These are phyloP conservation scores for Calcarius lapponicus DNA, from an alignment of 2,797 vertebrate species.

Conservation along the genomic window DNA sequence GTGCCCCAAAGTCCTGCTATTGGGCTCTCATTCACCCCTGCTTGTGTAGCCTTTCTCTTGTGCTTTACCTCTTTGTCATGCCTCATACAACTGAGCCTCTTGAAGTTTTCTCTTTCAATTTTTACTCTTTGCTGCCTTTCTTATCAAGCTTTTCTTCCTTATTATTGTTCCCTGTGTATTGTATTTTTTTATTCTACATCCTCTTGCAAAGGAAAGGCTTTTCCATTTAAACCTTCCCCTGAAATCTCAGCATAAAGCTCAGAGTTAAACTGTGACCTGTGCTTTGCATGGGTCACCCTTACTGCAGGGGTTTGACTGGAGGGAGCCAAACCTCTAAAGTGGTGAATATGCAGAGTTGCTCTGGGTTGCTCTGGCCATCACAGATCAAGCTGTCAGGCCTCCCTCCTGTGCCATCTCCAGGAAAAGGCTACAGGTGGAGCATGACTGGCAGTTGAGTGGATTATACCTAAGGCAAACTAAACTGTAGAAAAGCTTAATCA, in stretches of 20 bases:
- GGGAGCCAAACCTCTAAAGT: not conserved
- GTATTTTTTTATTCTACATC: rapidly evolving
- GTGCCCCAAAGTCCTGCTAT: not conserved
- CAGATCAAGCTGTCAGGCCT: not conserved
- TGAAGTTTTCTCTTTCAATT: not conserved
- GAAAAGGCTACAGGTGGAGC: not conserved
- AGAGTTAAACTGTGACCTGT: not conserved
- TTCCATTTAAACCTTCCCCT: not conserved
- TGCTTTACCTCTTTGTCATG: not conserved
- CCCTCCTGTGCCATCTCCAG: not conserved
- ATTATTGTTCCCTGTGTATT: not conserved
- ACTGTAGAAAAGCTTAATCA: not conserved
- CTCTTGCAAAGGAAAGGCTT: not conserved
- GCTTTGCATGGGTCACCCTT: not conserved
- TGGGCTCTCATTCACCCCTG: not conserved
- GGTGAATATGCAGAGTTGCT: not conserved
- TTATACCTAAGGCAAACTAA: not conserved
- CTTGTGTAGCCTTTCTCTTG: not conserved
- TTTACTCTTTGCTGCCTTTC: not conserved
- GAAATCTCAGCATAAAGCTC: not conserved
- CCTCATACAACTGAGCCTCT: not conserved
- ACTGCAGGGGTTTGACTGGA: not conserved
- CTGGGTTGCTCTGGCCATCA: not conserved
- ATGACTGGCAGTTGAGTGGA: not conserved
- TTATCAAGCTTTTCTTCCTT: not conserved